Conservation (phyloP, 1,140 invertebrate species). For the Drosophila paulistorum region DNA sequence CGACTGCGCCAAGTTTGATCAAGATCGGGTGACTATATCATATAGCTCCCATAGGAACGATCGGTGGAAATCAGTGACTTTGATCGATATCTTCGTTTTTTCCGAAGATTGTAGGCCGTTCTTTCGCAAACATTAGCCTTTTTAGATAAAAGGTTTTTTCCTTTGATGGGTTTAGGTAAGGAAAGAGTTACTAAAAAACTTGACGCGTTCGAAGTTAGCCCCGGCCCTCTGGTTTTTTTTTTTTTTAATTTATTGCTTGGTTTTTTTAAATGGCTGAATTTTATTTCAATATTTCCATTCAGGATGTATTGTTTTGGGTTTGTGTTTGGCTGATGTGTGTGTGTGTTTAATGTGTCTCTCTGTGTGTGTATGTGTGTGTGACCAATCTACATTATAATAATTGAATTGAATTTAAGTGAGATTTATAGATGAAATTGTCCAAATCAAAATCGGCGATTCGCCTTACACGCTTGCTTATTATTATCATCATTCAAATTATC, state of each 20-base stretch:
- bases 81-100: no score
- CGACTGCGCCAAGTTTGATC: no score
- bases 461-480: slow-evolving; percentile 6
- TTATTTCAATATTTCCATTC: slow-evolving; percentile 19
- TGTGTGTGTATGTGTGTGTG: slow-evolving; percentile 5
- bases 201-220: no score
- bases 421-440: slow-evolving; percentile 12
- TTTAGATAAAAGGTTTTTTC: no score
- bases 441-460: neutral
- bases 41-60: no score
- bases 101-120: no score
- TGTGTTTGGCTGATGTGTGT: slow-evolving; percentile 12
- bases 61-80: no score
- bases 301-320: slow-evolving; percentile 1
- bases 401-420: slow-evolving; percentile 19
- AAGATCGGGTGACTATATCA: no score
- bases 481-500: neutral
- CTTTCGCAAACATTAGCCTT: no score
- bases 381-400: slow-evolving; percentile 17
- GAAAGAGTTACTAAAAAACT: no score
- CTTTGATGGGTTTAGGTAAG: no score
- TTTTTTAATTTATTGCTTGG: neutral
- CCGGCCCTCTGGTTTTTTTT: no score
- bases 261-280: slow-evolving; percentile 23
- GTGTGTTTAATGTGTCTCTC: neutral